Base-by-base conservation (phyloP, 2,113 vertebrate species). In the Limnothrissa miodon region DNA sequence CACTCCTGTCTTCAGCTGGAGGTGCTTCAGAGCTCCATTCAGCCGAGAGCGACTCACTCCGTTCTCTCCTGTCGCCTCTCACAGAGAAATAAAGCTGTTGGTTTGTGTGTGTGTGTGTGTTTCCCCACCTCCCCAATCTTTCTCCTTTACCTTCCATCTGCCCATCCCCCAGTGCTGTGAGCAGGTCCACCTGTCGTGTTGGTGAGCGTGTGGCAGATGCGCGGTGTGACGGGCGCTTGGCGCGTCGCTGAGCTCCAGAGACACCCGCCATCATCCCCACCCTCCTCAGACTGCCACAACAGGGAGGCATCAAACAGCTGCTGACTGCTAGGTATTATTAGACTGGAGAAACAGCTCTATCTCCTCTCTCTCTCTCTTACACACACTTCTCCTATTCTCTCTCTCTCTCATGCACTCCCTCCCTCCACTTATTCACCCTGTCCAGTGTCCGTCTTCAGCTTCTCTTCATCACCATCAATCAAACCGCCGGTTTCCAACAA, bases 261-360 rank as follows among this genome's bases (percentile, higher is more conserved):
- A 5, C 25, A 29, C 29, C 13, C 33, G 29, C 29, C 62, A 5
- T 29, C 62, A 7, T 9, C 25, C 29, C 62, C 25, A 0, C 53
- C 62, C 29, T 17, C 29, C 25, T 36, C 66, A 29, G 29, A 29
- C 66, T 74, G 66, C 66, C 66, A 74, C 29, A 13, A 74, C 29
- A 5, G 66, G 66, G 66, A 74, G 66, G 66, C 66, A 39, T 74
- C 66, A 74, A 74, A 74, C 66, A 74, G 66, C 66, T 74, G 66
- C 66, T 17, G 66, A 74, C 25, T 74, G 66, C 66, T 74, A 33
- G 25, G 66, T 74, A 74, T 74, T 74, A 74, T 74, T 74, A 74
- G 66, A 36, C 66, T 36, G 10, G 29, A 74, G 66, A 74, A 74
- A 74, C 29, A 36, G 66, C 66, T 74, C 66, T 74, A 74, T 74